Conservation (phyloP, 2,888 invertebrate genomes). For the Mythimna impura region DNA sequence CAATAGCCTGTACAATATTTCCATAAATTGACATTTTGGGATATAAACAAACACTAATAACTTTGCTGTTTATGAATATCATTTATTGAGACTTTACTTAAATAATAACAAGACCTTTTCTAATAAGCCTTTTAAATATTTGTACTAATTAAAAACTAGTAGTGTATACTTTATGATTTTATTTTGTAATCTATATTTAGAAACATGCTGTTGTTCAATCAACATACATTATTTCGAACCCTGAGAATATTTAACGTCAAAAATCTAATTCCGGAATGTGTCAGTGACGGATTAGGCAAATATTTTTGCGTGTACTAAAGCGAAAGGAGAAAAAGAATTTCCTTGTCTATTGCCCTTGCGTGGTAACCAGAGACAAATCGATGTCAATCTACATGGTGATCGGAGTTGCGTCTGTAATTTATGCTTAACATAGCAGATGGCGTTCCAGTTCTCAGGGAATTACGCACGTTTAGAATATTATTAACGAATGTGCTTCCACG, state of each 20-base stretch:
- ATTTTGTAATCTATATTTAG: too few species aligned
- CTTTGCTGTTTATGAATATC: too few species aligned
- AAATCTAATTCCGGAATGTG: constrained; percentile 13
- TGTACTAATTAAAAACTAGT: too few species aligned
- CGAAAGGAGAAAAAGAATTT: constrained; percentile 13
- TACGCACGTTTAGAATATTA: constrained; percentile 54
- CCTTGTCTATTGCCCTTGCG: constrained; percentile 3
- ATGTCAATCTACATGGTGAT: constrained; percentile 54
- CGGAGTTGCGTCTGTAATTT: constrained; percentile 40
- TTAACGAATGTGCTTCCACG: constrained; percentile 32
- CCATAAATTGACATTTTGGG: too few species aligned
- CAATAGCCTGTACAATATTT: too few species aligned
- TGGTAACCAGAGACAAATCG: constrained; percentile 43
- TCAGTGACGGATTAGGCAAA: constrained; percentile 20
- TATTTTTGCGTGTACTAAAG: not conserved
- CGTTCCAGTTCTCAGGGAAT: constrained; percentile 59
- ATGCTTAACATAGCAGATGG: constrained; percentile 49
- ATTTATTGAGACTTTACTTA: too few species aligned
- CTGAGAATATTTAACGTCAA: constrained; percentile 23
- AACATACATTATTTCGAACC: constrained; percentile 5
- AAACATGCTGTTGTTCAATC: not conserved
- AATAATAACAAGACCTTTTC: too few species aligned
- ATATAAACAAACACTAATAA: too few species aligned
- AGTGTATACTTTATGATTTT: too few species aligned
- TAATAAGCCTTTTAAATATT: too few species aligned